Conservation (phyloP, 2,797 vertebrate species). For the Nothura maculosa region DNA sequence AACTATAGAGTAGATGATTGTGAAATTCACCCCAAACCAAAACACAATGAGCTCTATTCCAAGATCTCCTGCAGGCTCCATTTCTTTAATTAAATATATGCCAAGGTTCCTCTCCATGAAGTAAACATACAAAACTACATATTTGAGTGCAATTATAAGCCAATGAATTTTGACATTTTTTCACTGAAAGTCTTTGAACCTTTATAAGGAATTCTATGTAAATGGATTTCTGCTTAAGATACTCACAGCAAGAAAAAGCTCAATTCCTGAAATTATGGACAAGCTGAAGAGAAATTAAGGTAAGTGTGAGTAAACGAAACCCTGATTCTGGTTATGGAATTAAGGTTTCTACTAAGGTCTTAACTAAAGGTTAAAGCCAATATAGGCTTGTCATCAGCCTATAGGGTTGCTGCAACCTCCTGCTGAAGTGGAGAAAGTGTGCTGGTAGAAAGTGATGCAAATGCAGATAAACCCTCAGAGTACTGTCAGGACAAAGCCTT, state of each 20-base stretch:
- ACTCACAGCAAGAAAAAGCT: slow-evolving; percentile 33
- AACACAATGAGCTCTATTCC: slow-evolving; percentile 59
- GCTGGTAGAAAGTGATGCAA: neutral
- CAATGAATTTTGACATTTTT: slow-evolving; percentile 68
- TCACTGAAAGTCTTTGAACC: slow-evolving; percentile 61
- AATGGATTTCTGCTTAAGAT: slow-evolving; percentile 49
- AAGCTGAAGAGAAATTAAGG: slow-evolving; percentile 6
- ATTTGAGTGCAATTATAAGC: slow-evolving; percentile 63
- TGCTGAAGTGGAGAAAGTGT: neutral
- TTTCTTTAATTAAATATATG: slow-evolving; percentile 68
- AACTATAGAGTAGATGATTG: slow-evolving; percentile 52
- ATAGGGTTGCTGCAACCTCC: neutral
- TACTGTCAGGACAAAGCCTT: neutral
- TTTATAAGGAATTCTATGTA: slow-evolving; percentile 59
- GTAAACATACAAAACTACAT: slow-evolving; percentile 66
- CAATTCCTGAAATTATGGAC: slow-evolving; percentile 27
- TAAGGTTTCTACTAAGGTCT: no score
- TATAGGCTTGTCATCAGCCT: neutral
- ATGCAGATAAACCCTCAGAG: neutral
- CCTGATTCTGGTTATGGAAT: neutral
- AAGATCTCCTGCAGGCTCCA: slow-evolving; percentile 63
- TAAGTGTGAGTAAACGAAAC: neutral
- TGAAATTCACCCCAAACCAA: slow-evolving; percentile 69
- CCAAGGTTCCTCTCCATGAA: slow-evolving; percentile 53
- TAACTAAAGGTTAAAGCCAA: neutral